Evolutionary conservation across 2,113 vertebrate species (phyloP).

Genomic region (Pomatostomus ruficeps): DNA sequence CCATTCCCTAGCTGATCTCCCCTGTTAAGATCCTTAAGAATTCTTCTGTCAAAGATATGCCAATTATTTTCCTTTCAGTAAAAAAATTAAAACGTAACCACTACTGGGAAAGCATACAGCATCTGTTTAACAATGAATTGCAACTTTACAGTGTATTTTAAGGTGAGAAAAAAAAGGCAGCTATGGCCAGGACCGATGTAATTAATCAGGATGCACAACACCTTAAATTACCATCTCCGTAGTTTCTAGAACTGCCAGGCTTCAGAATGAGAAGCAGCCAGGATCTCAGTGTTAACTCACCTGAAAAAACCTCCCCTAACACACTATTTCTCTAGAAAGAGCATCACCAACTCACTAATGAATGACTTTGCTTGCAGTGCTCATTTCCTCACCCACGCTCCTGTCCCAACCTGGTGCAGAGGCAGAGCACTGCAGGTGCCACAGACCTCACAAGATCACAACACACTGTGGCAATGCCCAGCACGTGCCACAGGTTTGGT

Average conservation of each 20-base stretch:
- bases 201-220: neutral
- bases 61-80: constrained; percentile 32
- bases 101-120: neutral
- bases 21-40: neutral
- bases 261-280: neutral
- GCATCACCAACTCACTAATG: neutral
- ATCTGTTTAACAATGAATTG: neutral
- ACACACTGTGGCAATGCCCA: neutral
- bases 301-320: neutral
- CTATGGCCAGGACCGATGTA: neutral
- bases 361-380: neutral
- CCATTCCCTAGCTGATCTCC: constrained; percentile 14
- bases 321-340: neutral
- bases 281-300: neutral
- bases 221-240: neutral
- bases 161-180: neutral
- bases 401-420: neutral
- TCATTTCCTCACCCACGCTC: neutral
- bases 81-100: neutral
- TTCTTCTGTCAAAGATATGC: neutral
- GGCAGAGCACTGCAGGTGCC: neutral
- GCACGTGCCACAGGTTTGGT: neutral
- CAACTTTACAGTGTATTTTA: neutral
- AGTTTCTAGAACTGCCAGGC: neutral
- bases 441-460: rapidly evolving